Evolutionary conservation across 2,888 invertebrate genomes (phyloP).

Genomic region (Hirtodrosophila trivittata): DNA sequence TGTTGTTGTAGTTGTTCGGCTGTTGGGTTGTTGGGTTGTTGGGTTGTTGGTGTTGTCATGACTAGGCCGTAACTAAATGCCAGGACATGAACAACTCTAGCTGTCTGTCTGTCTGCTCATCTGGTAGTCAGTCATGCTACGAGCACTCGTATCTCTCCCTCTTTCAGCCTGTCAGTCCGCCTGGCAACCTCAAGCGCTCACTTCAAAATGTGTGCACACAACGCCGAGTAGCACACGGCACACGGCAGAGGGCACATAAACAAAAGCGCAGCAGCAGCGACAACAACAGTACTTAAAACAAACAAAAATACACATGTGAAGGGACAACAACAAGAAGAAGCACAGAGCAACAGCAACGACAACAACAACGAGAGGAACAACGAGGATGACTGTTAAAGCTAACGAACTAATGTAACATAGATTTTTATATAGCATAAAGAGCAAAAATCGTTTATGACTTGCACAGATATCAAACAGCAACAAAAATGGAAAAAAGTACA

Average conservation of each 20-base stretch:
- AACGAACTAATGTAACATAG: constrained; percentile 79
- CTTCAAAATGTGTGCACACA: constrained; percentile 61
- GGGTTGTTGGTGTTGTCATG: constrained; percentile 29
- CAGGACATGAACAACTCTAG: constrained; percentile 36
- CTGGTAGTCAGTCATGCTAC: neutral
- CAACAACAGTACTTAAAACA: constrained; percentile 41
- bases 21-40: constrained; percentile 1
- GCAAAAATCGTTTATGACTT: constrained; percentile 64
- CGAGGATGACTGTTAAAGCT: constrained; percentile 49
- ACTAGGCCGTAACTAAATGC: constrained; percentile 50
- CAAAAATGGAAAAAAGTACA: neutral
- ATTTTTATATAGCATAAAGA: constrained; percentile 70
- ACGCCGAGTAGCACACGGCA: constrained; percentile 42
- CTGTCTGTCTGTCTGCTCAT: constrained; percentile 14
- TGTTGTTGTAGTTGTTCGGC: constrained; percentile 21
- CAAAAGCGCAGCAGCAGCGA: constrained; percentile 67
- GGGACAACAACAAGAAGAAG: constrained; percentile 18
- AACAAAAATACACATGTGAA: constrained; percentile 35
- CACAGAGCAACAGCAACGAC: constrained; percentile 20
- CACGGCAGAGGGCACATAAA: constrained; percentile 26
- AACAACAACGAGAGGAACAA: constrained; percentile 27
- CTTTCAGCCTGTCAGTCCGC: constrained; percentile 12
- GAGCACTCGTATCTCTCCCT: constrained; percentile 1
- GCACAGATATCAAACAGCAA: constrained; percentile 40
- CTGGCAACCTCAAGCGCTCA: constrained; percentile 69